Percentiles rank a stretch among this genome's conserved stretches.
phyloP scores from a whole-genome alignment of 2,113 vertebrate genomes.

The Speoplatyrhinus poulsoni region DNA sequence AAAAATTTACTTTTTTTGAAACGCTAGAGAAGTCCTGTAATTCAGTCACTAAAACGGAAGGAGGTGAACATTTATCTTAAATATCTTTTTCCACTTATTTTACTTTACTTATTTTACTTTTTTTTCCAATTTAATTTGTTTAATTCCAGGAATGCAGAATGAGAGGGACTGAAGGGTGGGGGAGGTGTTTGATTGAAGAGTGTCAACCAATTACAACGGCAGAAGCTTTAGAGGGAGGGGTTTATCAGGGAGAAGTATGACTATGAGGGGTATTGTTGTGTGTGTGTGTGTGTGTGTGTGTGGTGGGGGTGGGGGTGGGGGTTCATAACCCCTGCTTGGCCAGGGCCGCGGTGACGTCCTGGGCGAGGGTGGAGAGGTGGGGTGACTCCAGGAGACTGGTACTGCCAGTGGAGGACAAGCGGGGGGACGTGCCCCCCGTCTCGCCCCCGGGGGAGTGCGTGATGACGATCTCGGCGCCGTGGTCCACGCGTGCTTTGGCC shows the following conservation, averaged over 20 bases:
- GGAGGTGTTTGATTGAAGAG: conserved; percentile 15
- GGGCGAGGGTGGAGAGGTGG: conserved; percentile 90
- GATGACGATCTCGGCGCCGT: conserved; percentile 91
- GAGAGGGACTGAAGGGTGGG: conserved; percentile 6
- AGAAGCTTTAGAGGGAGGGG: conserved; percentile 18
- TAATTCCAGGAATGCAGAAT: background rate
- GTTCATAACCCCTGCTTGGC: conserved; percentile 94
- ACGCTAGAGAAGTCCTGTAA: conserved; percentile 16
- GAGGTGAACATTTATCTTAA: background rate
- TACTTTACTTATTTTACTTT: background rate
- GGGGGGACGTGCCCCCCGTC: conserved; percentile 85
- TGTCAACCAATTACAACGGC: conserved; percentile 36
- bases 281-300: conserved; percentile 8
- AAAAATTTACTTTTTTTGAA: background rate
- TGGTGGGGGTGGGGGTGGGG: background rate
- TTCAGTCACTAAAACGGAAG: conserved; percentile 35
- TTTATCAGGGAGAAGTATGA: background rate
- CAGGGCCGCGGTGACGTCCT: conserved; percentile 92
- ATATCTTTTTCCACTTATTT: background rate
- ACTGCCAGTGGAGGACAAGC: conserved; percentile 88
- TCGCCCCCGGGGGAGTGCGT: conserved; percentile 84
- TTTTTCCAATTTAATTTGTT: background rate
- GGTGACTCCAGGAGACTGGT: conserved; percentile 91
- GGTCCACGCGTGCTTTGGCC: conserved; percentile 91
- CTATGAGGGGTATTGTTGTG: too few relatives aligned